Base-by-base conservation (phyloP, 2,113 vertebrate genomes). In the Dendropsophus ebraccatus region DNA sequence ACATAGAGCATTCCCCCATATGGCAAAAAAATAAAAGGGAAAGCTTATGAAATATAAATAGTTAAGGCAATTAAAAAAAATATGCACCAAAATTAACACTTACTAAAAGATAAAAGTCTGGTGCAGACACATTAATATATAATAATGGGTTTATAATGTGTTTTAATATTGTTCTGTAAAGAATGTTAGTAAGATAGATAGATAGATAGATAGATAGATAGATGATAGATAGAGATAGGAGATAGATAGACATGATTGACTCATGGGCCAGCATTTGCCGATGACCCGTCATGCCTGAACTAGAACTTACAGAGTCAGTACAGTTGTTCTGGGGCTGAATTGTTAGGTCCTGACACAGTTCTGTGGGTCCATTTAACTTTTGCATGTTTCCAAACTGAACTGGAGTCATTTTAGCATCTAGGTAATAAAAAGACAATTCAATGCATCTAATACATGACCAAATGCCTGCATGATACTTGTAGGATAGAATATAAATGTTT, bases 331-430 rank as follows among this genome's bases (percentile, higher is more conserved):
- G 73, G 69, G 91, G 76, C 9, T 81, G 67, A n/a, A 30, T 17
- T 10, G 50, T 41, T 73, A 69, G 65, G 76, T 91, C 90, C 37
- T 78, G 89, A 69, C 94, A 94, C 56, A 50, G 89, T 81, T 94
- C 94, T 79, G 87, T 91, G 41, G 92, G 93, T 41, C 88, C 90
- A 69, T 93, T 88, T 87, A 91, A 87, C 84, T 91, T 93, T 81
- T 91, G 91, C 72, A 93, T 89, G 69, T 87, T 86, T 45, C 88
- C 88, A 76, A 84, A 93, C 32, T 93, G 92, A 35, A 45, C 0
- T 2, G 79, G n/a, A 65, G 90, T 86, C 37, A 92, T 73, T 83
- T 89, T 81, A 8, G 78, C 84, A 60, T 92, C 94, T 92, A 87
- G 37, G 69, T 69, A 25, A 80, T 54, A 11, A 80, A 28, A 47